Evolutionary conservation across 2,797 vertebrate genomes (phyloP), one percentile per base, ranked within the genome.

Genomic region (Pelodytes ibericus): DNA sequence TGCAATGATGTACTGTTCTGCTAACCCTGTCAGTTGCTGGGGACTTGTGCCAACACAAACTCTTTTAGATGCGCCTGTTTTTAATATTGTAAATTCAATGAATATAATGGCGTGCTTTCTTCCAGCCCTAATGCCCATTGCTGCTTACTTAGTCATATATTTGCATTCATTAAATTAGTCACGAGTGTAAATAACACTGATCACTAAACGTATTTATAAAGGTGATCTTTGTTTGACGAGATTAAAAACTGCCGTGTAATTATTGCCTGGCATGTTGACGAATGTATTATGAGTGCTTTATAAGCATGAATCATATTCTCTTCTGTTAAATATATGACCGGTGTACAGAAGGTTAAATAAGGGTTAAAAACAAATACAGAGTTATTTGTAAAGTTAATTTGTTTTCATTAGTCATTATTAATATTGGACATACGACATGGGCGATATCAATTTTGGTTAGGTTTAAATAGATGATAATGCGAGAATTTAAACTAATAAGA

Each of bases 1-100:
- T 88, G 68, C 82, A 87, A 87, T 83, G 65, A 80, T n/a, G 61
- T 73, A 77, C 74, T 75, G 33, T 86, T 86, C 84, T 75, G 44
- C 81, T 86, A 86, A 86, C 83, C 72, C 57, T 57, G 75, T 84
- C 81, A 80, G 41, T 53, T 81, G 76, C 73, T 64, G 57, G 71
- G 73, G 74, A 51, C 68, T 80, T 75, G 75, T 77, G 68, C 72
- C 71, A 80, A 80, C 44, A 78, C 18, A 57, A n/a, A 4, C 7
- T 53, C 82, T 74, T 81, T 79, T 65, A 63, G 75, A 79, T 70
- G 76, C 78, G 74, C 84, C 74, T 72, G 77, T 83, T 79, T 27
- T 25, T 58, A 67, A 6, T 59, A 30, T 75, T 53, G 80, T 84
- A 86, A 77, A 75, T 68, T 47, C n/a, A 61, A 16, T 67, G 25